phyloP scores from a whole-genome alignment of 2,888 invertebrate genomes.

The Apamea crenata region DNA sequence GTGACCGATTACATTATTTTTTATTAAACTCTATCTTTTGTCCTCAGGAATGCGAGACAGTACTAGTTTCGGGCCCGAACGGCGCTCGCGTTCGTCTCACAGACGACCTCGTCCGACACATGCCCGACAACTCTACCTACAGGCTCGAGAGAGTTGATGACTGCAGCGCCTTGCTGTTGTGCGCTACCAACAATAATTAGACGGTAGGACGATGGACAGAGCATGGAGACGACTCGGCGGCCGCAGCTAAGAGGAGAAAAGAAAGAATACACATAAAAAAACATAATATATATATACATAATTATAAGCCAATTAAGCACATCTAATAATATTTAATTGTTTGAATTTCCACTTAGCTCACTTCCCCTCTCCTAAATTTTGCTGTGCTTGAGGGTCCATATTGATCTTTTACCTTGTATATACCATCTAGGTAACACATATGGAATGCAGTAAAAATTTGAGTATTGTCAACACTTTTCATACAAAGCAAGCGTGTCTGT shows the following conservation, averaged over 20 bases:
- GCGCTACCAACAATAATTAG: constrained; percentile 70
- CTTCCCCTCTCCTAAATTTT: too few species aligned
- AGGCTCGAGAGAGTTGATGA: constrained; percentile 80
- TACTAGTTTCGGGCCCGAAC: constrained; percentile 95
- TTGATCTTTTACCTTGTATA: too few species aligned
- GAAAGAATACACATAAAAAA: too few species aligned
- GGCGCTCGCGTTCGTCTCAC: constrained; percentile 96
- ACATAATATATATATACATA: too few species aligned
- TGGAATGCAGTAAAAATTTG: too few species aligned
- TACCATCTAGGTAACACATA: too few species aligned
- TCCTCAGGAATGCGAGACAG: constrained; percentile 89
- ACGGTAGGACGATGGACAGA: not conserved
- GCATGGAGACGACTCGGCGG: not conserved
- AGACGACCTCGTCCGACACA: constrained; percentile 95
- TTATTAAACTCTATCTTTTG: not conserved
- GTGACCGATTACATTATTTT: too few species aligned
- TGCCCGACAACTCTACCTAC: constrained; percentile 92
- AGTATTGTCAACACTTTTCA: not conserved
- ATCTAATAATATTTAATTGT: too few species aligned
- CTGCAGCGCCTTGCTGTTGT: constrained; percentile 74
- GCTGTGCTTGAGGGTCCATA: too few species aligned
- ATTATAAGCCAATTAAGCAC: too few species aligned
- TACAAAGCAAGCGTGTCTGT: not conserved
- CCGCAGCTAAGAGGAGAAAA: not conserved
- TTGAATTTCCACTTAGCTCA: too few species aligned